A percentile compares a stretch with the other conserved stretches of the same genome.
Evolutionary conservation across 35 echinoderm and acorn worm species (phyloP).

Genomic region (Patiria miniata): DNA sequence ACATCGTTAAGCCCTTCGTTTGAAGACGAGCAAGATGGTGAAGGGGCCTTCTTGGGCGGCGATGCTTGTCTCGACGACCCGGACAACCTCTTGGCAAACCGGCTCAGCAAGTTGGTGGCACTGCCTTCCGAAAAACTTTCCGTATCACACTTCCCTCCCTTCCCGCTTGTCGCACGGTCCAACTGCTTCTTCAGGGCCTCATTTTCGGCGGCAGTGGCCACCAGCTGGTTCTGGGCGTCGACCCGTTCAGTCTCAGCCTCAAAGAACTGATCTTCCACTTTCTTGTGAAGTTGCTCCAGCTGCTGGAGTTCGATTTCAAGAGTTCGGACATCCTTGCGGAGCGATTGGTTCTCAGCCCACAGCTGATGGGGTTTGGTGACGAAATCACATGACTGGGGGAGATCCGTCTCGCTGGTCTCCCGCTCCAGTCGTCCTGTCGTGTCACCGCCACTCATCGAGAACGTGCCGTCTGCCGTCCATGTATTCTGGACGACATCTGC

Average conservation of each 20-base stretch:
- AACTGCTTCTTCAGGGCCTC: constrained; percentile 12
- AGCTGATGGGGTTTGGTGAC: constrained; percentile 16
- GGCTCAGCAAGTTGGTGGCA: constrained; percentile 7
- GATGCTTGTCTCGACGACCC: not conserved
- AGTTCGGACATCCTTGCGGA: constrained; percentile 50
- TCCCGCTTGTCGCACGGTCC: not conserved
- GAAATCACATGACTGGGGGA: not conserved
- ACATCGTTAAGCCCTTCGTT: not conserved
- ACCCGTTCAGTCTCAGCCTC: constrained; percentile 10
- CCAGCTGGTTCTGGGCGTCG: constrained; percentile 19
- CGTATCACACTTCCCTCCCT: not conserved
- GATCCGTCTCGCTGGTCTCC: not conserved
- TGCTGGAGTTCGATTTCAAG: constrained; percentile 55
- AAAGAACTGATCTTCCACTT: constrained; percentile 47
- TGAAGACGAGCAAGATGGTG: not conserved
- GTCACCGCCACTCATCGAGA: not conserved
- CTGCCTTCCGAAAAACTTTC: not conserved
- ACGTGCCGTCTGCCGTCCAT: not conserved
- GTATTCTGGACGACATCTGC: not conserved
- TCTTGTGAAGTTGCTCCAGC: constrained; percentile 50
- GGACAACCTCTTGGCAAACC: constrained; percentile 1
- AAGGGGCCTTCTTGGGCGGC: not conserved
- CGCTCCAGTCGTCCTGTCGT: not conserved
- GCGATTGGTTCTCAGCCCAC: constrained; percentile 56
- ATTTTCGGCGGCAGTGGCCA: not conserved